These are phyloP conservation scores for Petrophora chlorosata DNA, from an alignment of 2,888 invertebrate genomes.

Conservation along the genomic window DNA sequence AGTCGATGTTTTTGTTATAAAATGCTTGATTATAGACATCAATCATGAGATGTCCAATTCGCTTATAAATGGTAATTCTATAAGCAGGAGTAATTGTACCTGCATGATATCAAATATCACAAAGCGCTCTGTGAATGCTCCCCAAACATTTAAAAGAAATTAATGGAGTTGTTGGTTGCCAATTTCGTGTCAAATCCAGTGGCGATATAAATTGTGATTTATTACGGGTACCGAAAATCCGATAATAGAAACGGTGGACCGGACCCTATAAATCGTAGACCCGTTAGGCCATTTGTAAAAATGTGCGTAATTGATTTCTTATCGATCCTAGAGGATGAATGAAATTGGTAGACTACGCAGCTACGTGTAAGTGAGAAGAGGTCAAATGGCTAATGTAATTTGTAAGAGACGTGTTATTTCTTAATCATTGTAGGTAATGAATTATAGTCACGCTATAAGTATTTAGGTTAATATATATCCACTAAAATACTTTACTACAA, in stretches of 20 bases:
- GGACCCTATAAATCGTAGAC: conserved; percentile 25
- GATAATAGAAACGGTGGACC: conserved; percentile 34
- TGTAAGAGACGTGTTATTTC: too few species aligned
- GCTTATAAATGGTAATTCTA: too few species aligned
- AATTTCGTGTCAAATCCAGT: conserved; percentile 33
- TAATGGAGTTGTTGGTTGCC: conserved; percentile 32
- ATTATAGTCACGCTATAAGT: too few species aligned
- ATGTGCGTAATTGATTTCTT: conserved; percentile 30
- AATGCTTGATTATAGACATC: too few species aligned
- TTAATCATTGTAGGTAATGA: too few species aligned
- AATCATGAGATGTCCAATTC: too few species aligned
- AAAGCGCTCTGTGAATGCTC: not conserved
- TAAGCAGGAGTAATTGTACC: too few species aligned
- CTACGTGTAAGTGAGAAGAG: not conserved
- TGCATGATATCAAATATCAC: too few species aligned
- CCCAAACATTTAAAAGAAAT: conserved; percentile 22
- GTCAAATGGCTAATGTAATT: not conserved
- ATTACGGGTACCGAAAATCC: conserved; percentile 41
- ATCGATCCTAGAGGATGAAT: conserved; percentile 18
- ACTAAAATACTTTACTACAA: too few species aligned
- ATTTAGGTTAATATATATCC: too few species aligned
- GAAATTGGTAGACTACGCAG: too few species aligned
- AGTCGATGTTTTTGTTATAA: too few species aligned
- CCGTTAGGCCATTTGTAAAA: conserved; percentile 29
- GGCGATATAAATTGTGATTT: conserved; percentile 46